phyloP scores from a whole-genome alignment of 2,797 vertebrate genomes.

The Acomys russatus region DNA sequence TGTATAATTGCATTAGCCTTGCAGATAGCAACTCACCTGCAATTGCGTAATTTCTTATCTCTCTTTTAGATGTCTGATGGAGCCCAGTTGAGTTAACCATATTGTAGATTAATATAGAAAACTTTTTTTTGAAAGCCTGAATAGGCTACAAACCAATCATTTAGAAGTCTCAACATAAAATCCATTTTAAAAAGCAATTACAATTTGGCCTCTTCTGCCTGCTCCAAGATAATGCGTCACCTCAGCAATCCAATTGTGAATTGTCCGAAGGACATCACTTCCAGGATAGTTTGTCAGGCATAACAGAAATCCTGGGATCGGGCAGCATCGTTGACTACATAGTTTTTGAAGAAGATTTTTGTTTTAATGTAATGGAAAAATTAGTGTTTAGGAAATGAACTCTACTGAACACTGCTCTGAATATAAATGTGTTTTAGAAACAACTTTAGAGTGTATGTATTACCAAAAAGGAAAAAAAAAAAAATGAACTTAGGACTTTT shows the following conservation, averaged over 20 bases:
- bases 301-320: neutral
- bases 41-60: neutral
- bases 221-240: conserved; percentile 49
- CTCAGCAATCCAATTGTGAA: conserved; percentile 6
- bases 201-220: conserved; percentile 31
- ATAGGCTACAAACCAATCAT: conserved; percentile 61
- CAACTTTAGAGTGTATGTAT: conserved; percentile 27
- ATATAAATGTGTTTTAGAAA: conserved; percentile 44
- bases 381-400: conserved; percentile 49
- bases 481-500: neutral
- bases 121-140: conserved; percentile 46
- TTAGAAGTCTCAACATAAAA: conserved; percentile 29
- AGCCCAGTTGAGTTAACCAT: conserved; percentile 2
- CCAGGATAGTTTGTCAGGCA: neutral
- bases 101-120: neutral
- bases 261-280: conserved; percentile 31
- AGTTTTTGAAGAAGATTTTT: conserved; percentile 25
- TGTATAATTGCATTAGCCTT: conserved; percentile 60
- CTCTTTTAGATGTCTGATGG: conserved; percentile 30
- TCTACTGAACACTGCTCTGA: conserved; percentile 25
- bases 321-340: neutral
- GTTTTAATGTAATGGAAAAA: conserved; percentile 46
- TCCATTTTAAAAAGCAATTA: conserved; percentile 65
- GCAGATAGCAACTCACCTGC: conserved; percentile 14
- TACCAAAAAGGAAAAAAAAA: neutral